A percentile compares a stretch with the other conserved stretches of the same genome.
phyloP scores from a whole-genome alignment of 2,797 vertebrate genomes.

The Sarcophilus harrisii region DNA sequence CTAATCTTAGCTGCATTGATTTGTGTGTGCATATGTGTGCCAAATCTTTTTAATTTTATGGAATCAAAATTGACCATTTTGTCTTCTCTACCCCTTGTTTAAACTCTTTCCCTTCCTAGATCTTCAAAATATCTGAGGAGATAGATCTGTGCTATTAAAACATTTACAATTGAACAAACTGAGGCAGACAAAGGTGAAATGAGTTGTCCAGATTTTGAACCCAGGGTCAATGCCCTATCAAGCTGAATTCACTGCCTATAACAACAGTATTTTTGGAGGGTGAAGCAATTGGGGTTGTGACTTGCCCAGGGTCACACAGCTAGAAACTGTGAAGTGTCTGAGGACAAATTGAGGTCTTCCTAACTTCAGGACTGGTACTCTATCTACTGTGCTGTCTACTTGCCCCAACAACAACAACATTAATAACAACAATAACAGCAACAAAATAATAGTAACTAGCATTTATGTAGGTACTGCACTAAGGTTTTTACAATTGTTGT shows the following conservation, averaged over 20 bases:
- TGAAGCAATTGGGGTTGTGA: too few relatives aligned
- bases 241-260: not conserved
- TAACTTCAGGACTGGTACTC: too few relatives aligned
- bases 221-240: not conserved
- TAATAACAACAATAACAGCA: too few relatives aligned
- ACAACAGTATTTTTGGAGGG: not conserved
- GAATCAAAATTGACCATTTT: not conserved
- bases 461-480: not conserved
- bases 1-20: not conserved
- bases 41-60: not conserved
- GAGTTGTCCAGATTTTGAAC: not conserved
- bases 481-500: not conserved
- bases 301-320: too few relatives aligned
- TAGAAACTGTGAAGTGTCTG: too few relatives aligned
- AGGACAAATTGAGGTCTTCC: too few relatives aligned
- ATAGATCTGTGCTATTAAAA: not conserved
- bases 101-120: not conserved
- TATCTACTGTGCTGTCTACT: too few relatives aligned
- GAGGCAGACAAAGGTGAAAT: not conserved
- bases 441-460: not conserved
- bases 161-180: not conserved
- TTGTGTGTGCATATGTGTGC: not conserved
- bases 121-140: not conserved
- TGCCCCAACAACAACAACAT: too few relatives aligned
- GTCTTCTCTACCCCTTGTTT: not conserved